Evolutionary conservation across 2,113 vertebrate genomes (phyloP).

Genomic region (Bos javanicus): DNA sequence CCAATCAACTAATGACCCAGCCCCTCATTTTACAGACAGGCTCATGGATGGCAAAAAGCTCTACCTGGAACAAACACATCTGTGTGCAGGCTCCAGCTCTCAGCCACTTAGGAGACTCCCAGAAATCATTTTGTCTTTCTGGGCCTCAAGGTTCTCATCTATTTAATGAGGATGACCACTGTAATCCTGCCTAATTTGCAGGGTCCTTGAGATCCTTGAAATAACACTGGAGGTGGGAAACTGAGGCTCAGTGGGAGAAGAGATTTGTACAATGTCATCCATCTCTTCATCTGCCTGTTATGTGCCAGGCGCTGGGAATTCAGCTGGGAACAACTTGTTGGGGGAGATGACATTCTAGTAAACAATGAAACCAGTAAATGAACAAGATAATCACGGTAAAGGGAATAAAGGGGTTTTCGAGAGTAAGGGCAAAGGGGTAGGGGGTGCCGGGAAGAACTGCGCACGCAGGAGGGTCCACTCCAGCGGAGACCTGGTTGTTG

Average conservation of each 20-base stretch:
- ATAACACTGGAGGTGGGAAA: background rate
- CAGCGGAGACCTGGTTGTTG: background rate
- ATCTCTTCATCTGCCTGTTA: background rate
- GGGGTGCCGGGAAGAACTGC: background rate
- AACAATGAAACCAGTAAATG: slow-evolving; percentile 37
- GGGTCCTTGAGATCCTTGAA: background rate
- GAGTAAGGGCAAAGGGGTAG: background rate
- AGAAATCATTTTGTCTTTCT: background rate
- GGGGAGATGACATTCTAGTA: slow-evolving; percentile 32
- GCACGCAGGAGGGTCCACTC: background rate
- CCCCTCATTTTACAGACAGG: background rate
- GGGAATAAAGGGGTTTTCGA: background rate
- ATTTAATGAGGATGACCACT: background rate
- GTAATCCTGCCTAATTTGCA: background rate
- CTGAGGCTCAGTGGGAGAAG: background rate
- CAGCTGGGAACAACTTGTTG: slow-evolving; percentile 55
- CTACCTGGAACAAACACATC: background rate
- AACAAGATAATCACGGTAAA: background rate
- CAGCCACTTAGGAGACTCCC: background rate
- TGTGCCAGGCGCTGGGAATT: background rate
- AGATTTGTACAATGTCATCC: background rate
- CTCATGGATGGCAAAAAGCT: background rate
- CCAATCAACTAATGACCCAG: background rate
- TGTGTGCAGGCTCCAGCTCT: background rate
- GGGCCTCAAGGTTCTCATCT: background rate